A percentile compares a stretch with the other conserved stretches of the same genome.
These are phyloP conservation scores for Cydia amplana DNA, from an alignment of 1,140 invertebrate species.

Conservation along the genomic window DNA sequence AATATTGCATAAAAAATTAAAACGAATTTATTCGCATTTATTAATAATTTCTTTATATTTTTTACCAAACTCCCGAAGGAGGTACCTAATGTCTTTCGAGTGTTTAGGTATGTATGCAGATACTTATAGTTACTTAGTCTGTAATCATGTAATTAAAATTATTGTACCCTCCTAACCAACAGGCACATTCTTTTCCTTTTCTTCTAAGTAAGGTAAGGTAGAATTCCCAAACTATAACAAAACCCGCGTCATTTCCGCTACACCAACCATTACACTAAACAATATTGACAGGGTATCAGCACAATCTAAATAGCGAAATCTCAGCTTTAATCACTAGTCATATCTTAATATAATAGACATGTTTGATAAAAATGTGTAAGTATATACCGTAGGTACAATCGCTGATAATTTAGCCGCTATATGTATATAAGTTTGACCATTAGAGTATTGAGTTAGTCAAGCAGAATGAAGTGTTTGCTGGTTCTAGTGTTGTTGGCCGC, in stretches of 20 bases:
- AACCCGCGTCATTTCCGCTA: not conserved
- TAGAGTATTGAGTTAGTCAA: conserved; percentile 46
- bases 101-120: too few relatives aligned
- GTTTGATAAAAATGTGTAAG: conserved; percentile 2
- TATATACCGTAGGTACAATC: not conserved
- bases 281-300: not conserved
- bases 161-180: too few relatives aligned
- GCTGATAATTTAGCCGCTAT: conserved; percentile 7
- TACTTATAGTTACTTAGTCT: too few relatives aligned
- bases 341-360: not conserved
- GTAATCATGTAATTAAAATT: too few relatives aligned
- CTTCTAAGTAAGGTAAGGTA: too few relatives aligned
- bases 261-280: not conserved
- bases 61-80: too few relatives aligned
- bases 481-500: conserved; percentile 29
- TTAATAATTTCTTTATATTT: too few relatives aligned
- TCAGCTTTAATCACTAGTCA: not conserved
- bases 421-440: conserved; percentile 7
- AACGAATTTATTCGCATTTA: too few relatives aligned
- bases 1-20: too few relatives aligned
- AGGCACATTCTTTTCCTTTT: too few relatives aligned
- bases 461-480: conserved; percentile 41
- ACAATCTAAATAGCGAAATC: not conserved
- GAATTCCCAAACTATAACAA: too few relatives aligned
- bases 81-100: too few relatives aligned